These are phyloP conservation scores for Eubasilissa regina DNA, from an alignment of 1,140 invertebrate species.

Conservation along the genomic window DNA sequence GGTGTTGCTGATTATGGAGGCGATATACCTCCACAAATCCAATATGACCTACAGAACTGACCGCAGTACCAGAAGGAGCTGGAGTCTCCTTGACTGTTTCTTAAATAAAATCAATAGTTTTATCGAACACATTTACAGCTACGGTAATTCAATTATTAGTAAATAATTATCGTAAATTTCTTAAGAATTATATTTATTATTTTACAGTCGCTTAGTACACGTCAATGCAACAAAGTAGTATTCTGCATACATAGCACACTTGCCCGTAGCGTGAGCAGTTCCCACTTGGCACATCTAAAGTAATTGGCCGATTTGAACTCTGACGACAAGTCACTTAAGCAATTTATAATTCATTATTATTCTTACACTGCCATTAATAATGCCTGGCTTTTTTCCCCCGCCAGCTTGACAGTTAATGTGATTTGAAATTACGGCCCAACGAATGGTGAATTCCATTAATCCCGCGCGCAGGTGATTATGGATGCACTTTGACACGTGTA, in stretches of 20 bases:
- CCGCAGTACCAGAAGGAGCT: too few species aligned
- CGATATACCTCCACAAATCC: too few species aligned
- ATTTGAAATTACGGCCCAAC: conserved; percentile 14
- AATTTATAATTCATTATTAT: conserved; percentile 34
- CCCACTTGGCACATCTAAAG: conserved; percentile 8
- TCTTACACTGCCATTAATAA: conserved; percentile 15
- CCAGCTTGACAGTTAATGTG: conserved; percentile 9
- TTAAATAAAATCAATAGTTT: too few species aligned
- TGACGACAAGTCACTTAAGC: conserved; percentile 39
- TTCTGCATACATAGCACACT: too few species aligned
- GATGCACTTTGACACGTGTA: conserved; percentile 18
- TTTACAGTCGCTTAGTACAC: not conserved
- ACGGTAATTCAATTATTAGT: too few species aligned
- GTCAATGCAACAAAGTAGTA: not conserved
- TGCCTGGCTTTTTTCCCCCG: not conserved
- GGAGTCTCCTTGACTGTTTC: too few species aligned
- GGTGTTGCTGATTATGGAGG: too few species aligned
- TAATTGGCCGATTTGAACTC: conserved; percentile 24
- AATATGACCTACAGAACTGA: too few species aligned
- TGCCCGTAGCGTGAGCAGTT: conserved; percentile 20
- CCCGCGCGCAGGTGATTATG: not conserved
- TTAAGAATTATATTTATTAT: not conserved
- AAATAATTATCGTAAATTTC: too few species aligned
- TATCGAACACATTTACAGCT: too few species aligned
- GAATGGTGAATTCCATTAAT: conserved; percentile 9